Evolutionary conservation across 30 jellyfish, hydroid and myxozoan genomes (phyloP).

Genomic region (Aurelia coerulea): DNA sequence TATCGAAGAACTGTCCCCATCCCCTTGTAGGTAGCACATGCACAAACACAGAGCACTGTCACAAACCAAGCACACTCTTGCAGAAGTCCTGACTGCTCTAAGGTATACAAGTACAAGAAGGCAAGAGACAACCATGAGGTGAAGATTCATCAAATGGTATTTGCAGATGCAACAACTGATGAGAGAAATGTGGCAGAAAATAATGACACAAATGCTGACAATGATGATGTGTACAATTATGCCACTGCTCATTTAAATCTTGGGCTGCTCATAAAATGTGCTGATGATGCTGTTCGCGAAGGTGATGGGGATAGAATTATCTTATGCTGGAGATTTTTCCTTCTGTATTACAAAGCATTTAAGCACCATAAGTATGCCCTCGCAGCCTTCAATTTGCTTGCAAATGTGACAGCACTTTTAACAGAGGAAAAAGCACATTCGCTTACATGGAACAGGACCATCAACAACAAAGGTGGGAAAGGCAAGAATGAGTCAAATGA

Average conservation of each 20-base stretch:
- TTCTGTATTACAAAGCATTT: background rate
- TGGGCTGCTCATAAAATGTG: background rate
- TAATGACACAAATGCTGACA: background rate
- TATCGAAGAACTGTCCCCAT: background rate
- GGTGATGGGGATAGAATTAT: constrained; percentile 14
- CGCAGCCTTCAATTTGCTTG: constrained; percentile 5
- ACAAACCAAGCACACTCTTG: constrained; percentile 2
- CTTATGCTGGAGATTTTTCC: background rate
- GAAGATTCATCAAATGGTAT: constrained; percentile 12
- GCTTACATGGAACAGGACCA: constrained; percentile 28
- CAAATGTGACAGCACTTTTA: background rate
- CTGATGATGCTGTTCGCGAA: constrained; percentile 15
- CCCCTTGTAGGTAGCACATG: background rate
- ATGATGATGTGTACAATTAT: constrained; percentile 1
- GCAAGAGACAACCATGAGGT: constrained; percentile 31
- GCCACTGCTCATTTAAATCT: constrained; percentile 6
- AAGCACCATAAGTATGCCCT: constrained; percentile 22
- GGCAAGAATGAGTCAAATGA: constrained; percentile 22
- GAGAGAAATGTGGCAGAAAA: background rate
- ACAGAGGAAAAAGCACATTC: background rate
- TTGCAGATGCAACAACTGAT: constrained; percentile 4
- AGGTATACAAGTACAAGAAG: constrained; percentile 28
- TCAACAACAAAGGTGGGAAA: constrained; percentile 30
- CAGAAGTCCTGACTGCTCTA: constrained; percentile 22
- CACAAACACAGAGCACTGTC: background rate